phyloP scores from a whole-genome alignment of 2,888 invertebrate genomes.

The Stramonita haemastoma region DNA sequence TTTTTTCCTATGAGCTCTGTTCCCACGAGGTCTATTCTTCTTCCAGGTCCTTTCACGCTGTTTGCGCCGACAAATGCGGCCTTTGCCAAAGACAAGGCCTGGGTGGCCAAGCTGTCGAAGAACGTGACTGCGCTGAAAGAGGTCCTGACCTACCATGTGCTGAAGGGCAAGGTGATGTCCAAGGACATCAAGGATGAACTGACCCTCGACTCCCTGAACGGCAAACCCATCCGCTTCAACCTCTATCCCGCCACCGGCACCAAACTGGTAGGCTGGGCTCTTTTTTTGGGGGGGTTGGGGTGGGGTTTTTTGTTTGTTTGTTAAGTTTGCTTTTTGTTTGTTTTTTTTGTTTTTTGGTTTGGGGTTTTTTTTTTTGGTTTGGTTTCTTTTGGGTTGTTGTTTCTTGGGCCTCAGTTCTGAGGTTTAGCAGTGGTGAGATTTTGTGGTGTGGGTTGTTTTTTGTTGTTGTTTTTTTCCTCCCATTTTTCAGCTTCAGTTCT shows the following conservation, averaged over 20 bases:
- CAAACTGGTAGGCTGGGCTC: constrained; percentile 8
- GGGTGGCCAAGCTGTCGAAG: constrained; percentile 49
- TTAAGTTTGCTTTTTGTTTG: too few relatives aligned
- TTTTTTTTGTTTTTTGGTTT: too few relatives aligned
- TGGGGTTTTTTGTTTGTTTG: too few relatives aligned
- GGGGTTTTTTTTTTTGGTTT: too few relatives aligned
- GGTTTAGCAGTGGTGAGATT: too few relatives aligned
- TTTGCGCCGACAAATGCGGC: constrained; percentile 60
- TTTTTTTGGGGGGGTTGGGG: too few relatives aligned
- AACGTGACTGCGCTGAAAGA: constrained; percentile 52
- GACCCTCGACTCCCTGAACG: constrained; percentile 49
- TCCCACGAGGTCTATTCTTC: background rate
- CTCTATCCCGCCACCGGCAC: constrained; percentile 52
- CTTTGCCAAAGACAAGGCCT: constrained; percentile 49
- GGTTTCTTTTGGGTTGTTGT: too few relatives aligned
- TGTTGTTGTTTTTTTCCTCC: too few relatives aligned
- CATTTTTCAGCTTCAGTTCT: too few relatives aligned
- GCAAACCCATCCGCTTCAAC: constrained; percentile 57
- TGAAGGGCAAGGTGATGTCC: constrained; percentile 51
- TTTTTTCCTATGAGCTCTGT: too few relatives aligned
- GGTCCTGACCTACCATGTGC: constrained; percentile 60
- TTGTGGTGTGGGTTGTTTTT: too few relatives aligned
- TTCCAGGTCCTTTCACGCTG: constrained; percentile 60
- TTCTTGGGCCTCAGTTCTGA: too few relatives aligned
- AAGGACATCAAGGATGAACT: constrained; percentile 55